Evolutionary conservation across 2,888 invertebrate species (phyloP).

Genomic region (Athalia cordata): DNA sequence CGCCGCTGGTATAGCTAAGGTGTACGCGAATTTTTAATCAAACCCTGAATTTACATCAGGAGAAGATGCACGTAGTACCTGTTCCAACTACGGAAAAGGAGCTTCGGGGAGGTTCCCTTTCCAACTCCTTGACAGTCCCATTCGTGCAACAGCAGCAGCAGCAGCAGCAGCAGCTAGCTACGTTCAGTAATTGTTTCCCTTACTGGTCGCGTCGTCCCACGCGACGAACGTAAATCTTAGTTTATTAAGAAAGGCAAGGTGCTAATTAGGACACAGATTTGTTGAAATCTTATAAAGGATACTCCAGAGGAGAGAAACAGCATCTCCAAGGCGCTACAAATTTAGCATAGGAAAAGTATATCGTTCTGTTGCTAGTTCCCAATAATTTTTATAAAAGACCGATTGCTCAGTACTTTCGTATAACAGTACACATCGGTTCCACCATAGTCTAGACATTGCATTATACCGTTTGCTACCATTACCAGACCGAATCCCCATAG

Average conservation of each 20-base stretch:
- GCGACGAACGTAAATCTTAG: slow-evolving; percentile 1
- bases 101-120: neutral
- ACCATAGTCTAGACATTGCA: too few relatives aligned
- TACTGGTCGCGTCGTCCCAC: neutral
- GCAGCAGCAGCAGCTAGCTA: neutral
- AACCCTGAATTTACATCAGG: slow-evolving; percentile 26
- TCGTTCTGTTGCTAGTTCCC: too few relatives aligned
- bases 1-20: neutral
- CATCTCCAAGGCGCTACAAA: neutral
- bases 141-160: neutral
- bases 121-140: slow-evolving; percentile 21
- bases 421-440: too few relatives aligned
- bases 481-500: too few relatives aligned
- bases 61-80: slow-evolving; percentile 16
- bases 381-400: too few relatives aligned
- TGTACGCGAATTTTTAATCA: slow-evolving; percentile 38
- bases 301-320: neutral
- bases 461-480: too few relatives aligned
- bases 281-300: too few relatives aligned
- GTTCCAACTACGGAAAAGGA: slow-evolving; percentile 7
- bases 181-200: slow-evolving; percentile 31
- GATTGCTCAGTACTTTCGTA: too few relatives aligned
- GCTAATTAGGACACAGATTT: slow-evolving; percentile 6
- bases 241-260: slow-evolving; percentile 16
- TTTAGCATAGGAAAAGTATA: too few relatives aligned